Conservation (phyloP, 2,113 vertebrate genomes). For the Solenodon paradoxus region DNA sequence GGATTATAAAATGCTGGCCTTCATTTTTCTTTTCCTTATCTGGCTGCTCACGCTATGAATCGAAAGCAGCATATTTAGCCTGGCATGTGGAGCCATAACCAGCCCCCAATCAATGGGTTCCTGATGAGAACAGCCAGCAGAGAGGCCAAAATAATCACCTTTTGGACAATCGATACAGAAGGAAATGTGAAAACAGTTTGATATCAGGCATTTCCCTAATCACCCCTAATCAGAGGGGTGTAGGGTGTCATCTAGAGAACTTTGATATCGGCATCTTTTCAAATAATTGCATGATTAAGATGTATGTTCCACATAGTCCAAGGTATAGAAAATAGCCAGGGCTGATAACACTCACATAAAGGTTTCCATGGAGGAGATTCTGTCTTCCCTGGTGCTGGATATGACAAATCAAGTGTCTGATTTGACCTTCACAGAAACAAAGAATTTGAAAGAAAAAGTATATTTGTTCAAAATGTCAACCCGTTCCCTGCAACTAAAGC, state of each 20-base stretch:
- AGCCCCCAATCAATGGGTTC: conserved; percentile 73
- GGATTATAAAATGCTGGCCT: conserved; percentile 37
- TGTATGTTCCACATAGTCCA: conserved; percentile 60
- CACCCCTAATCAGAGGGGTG: conserved; percentile 53
- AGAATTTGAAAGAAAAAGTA: neutral
- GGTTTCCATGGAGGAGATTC: neutral
- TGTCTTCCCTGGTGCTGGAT: neutral
- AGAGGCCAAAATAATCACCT: conserved; percentile 76
- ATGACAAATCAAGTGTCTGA: neutral
- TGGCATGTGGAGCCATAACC: conserved; percentile 71
- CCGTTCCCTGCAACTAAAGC: neutral
- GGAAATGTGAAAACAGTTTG: conserved; percentile 70
- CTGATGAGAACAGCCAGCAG: conserved; percentile 79
- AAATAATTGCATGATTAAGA: conserved; percentile 80
- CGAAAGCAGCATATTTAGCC: neutral
- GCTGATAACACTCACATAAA: neutral
- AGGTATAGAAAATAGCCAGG: conserved; percentile 47
- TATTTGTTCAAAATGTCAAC: conserved; percentile 3
- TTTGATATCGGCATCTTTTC: conserved; percentile 49
- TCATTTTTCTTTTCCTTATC: conserved; percentile 60
- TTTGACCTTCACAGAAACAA: neutral
- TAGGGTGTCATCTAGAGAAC: neutral
- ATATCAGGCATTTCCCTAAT: conserved; percentile 60
- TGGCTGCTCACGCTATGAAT: conserved; percentile 25
- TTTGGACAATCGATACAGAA: conserved; percentile 78